Evolutionary conservation across 2,797 vertebrate genomes (phyloP).

Genomic region (Pagetopsis macropterus): DNA sequence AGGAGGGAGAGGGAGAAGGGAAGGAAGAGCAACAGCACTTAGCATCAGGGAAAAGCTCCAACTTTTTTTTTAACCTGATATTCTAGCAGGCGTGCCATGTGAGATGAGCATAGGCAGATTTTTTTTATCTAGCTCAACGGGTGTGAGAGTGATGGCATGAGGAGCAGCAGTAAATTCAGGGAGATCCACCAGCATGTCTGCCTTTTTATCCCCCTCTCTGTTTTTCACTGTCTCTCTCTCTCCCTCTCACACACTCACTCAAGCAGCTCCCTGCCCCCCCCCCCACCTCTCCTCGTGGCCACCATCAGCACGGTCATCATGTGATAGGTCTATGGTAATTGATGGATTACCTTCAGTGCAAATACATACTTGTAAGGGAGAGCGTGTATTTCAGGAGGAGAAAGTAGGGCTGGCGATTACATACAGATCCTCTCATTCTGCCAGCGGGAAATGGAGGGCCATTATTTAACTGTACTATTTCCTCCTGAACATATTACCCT

Average conservation of each 20-base stretch:
- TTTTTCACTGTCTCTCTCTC: conserved; percentile 2
- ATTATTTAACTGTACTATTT: conserved; percentile 89
- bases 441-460: conserved; percentile 82
- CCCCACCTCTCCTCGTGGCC: conserved; percentile 60
- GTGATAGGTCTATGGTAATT: conserved; percentile 86
- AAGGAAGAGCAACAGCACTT: conserved; percentile 20
- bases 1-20: conserved; percentile 23
- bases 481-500: conserved; percentile 84
- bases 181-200: conserved; percentile 52
- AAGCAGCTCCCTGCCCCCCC: conserved; percentile 28
- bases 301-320: conserved; percentile 85
- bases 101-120: conserved; percentile 31
- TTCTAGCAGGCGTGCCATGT: conserved; percentile 31
- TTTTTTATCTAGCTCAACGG: conserved; percentile 16
- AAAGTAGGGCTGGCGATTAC: conserved; percentile 75
- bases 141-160: conserved; percentile 44
- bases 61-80: conserved; percentile 36
- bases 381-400: conserved; percentile 78
- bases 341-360: conserved; percentile 88
- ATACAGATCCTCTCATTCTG: conserved; percentile 77
- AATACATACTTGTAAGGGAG: conserved; percentile 85
- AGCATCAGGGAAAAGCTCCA: conserved; percentile 43
- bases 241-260: conserved; percentile 36
- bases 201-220: conserved; percentile 54
- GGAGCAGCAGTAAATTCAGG: conserved; percentile 54